Conservation (phyloP, 2,797 vertebrate species). For the Hippoglossus hippoglossus region DNA sequence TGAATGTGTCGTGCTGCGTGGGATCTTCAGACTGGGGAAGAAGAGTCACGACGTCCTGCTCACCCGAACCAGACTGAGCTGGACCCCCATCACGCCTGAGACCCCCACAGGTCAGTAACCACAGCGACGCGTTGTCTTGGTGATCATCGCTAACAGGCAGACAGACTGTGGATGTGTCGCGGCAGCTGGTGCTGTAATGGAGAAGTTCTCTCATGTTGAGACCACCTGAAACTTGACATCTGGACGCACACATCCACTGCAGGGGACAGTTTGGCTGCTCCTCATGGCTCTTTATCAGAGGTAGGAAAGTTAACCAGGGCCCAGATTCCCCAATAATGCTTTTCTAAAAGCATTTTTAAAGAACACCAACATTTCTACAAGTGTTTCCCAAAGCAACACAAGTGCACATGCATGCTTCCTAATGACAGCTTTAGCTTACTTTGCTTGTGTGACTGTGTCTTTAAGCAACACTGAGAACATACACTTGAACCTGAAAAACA, state of each 20-base stretch:
- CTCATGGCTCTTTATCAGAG: background rate
- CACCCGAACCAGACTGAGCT: constrained; percentile 65
- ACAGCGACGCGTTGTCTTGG: background rate
- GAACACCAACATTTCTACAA: background rate
- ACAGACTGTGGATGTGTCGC: constrained; percentile 18
- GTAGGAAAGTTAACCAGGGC: background rate
- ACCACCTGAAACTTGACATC: constrained; percentile 66
- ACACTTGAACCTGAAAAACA: too few species aligned
- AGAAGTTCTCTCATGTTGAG: constrained; percentile 52
- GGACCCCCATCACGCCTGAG: constrained; percentile 75
- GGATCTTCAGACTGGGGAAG: constrained; percentile 80
- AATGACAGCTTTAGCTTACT: too few species aligned
- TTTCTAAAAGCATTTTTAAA: background rate
- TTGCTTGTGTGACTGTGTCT: too few species aligned
- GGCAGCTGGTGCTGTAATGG: constrained; percentile 68
- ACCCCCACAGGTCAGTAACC: constrained; percentile 69
- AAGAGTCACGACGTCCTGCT: constrained; percentile 80
- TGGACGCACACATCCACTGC: constrained; percentile 15
- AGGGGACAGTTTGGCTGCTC: background rate
- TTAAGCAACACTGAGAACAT: too few species aligned
- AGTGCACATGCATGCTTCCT: too few species aligned
- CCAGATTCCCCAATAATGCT: background rate
- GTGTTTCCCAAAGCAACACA: too few species aligned
- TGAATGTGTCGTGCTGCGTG: constrained; percentile 67
- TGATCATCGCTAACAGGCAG: constrained; percentile 8